These are phyloP conservation scores for Capra hircus DNA, from an alignment of 2,113 vertebrate species.

Conservation along the genomic window DNA sequence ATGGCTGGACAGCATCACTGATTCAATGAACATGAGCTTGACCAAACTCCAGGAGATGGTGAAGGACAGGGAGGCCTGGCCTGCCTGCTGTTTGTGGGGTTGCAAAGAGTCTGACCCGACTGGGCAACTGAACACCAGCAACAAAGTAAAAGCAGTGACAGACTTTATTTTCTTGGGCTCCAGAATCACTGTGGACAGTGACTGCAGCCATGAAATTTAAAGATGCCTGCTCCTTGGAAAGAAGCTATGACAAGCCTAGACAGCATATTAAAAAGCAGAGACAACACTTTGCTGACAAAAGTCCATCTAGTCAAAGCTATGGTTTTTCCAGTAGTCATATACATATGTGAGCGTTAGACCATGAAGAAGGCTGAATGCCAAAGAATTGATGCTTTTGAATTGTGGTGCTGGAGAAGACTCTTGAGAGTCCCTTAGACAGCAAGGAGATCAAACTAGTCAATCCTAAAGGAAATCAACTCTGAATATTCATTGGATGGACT, in stretches of 20 bases:
- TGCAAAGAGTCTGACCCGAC: background rate
- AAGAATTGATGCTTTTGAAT: background rate
- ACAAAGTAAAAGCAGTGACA: background rate
- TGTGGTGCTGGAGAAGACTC: background rate
- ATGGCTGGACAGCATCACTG: background rate
- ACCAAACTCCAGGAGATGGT: background rate
- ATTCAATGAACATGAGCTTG: background rate
- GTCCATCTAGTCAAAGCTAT: background rate
- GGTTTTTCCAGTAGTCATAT: background rate
- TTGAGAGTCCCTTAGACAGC: background rate
- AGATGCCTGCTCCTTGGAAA: background rate
- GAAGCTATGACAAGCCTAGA: background rate
- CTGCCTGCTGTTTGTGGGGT: background rate
- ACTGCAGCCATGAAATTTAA: background rate
- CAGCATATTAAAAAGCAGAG: background rate
- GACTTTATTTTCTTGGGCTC: background rate
- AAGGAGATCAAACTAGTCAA: background rate
- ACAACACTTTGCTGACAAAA: background rate
- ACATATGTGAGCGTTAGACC: background rate
- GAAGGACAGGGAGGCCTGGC: background rate
- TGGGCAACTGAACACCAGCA: background rate
- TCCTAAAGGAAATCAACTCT: background rate
- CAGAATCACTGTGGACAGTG: background rate
- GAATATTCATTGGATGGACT: background rate
- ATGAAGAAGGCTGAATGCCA: background rate